phyloP scores from a whole-genome alignment of 1,140 invertebrate species.

The Drosophila melanica region DNA sequence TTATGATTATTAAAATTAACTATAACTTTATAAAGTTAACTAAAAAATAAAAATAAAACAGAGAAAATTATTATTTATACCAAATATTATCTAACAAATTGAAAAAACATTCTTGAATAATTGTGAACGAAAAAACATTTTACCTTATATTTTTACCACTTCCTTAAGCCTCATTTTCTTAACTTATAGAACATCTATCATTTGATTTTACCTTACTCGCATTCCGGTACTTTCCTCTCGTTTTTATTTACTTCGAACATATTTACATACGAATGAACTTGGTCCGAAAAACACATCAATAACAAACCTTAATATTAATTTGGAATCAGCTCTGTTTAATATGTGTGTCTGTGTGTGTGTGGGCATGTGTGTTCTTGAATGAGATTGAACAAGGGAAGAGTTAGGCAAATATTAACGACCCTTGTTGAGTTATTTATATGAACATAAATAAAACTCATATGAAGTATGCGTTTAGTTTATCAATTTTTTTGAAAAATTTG shows the following conservation, averaged over 20 bases:
- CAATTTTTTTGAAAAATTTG: neutral
- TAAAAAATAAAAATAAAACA: too few species aligned
- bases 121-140: too few species aligned
- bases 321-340: neutral
- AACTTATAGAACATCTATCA: neutral
- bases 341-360: neutral
- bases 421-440: neutral
- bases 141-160: too few species aligned
- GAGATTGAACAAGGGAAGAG: neutral
- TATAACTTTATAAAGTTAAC: too few species aligned
- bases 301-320: conserved; percentile 13
- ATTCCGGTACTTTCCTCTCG: neutral
- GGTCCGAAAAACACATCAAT: conserved; percentile 21
- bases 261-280: conserved; percentile 15
- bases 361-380: neutral
- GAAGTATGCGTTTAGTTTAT: neutral
- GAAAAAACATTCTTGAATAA: too few species aligned
- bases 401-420: conserved; percentile 7
- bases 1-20: too few species aligned
- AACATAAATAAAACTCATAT: neutral
- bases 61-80: too few species aligned
- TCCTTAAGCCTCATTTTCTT: too few species aligned
- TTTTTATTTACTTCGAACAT: neutral
- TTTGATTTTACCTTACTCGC: neutral
- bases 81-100: too few species aligned